Conservation (phyloP, 2,797 vertebrate genomes). For the Varecia variegata region DNA sequence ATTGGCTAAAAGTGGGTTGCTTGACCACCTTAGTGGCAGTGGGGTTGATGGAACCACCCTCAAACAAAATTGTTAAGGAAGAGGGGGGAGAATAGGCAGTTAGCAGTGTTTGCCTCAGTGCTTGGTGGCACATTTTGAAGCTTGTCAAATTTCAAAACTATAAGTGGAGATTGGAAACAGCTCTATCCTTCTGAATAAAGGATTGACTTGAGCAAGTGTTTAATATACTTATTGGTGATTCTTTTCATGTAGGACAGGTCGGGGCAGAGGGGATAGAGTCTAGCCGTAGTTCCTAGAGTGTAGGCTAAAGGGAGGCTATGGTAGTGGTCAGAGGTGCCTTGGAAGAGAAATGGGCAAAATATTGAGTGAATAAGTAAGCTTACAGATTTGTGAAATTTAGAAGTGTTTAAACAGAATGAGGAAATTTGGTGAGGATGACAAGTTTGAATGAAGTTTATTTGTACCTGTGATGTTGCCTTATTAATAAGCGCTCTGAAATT, state of each 20-base stretch:
- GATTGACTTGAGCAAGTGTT: not conserved
- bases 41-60: not conserved
- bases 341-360: not conserved
- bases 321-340: not conserved
- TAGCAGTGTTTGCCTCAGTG: not conserved
- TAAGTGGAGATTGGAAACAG: not conserved
- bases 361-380: not conserved
- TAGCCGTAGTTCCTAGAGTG: not conserved
- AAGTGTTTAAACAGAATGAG: not conserved
- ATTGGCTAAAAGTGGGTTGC: not conserved
- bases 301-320: not conserved
- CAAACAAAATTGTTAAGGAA: not conserved
- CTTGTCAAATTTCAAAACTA: not conserved
- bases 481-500: not conserved
- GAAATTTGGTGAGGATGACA: not conserved
- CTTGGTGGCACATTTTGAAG: not conserved
- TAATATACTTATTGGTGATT: not conserved
- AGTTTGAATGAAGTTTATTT: not conserved
- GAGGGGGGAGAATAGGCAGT: not conserved
- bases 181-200: not conserved
- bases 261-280: not conserved
- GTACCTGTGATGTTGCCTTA: not conserved
- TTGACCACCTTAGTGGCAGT: not conserved
- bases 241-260: not conserved
- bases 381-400: not conserved